These are phyloP conservation scores for Scomberomorus guttatus DNA, from an alignment of 2,797 vertebrate species.

Conservation along the genomic window DNA sequence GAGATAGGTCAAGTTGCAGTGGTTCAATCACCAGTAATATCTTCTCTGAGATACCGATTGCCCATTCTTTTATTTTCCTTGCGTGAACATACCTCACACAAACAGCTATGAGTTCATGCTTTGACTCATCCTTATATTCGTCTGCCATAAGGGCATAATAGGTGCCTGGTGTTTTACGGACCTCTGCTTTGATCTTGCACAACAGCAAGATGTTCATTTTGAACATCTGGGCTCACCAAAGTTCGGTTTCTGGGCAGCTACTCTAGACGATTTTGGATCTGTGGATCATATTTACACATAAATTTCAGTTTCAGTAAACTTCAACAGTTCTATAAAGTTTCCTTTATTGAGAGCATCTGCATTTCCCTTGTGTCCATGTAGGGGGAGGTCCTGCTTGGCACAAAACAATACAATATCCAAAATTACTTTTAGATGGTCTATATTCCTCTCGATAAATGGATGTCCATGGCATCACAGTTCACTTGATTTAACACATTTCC, in stretches of 20 bases:
- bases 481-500: too few species aligned
- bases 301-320: too few species aligned
- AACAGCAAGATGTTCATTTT: constrained; percentile 11
- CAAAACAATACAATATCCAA: too few species aligned
- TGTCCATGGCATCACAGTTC: too few species aligned
- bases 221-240: neutral
- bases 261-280: neutral
- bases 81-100: constrained; percentile 6
- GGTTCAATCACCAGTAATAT: neutral
- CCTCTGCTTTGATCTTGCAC: constrained; percentile 14
- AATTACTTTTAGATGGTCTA: too few species aligned
- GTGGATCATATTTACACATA: too few species aligned
- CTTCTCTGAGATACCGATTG: neutral
- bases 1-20: neutral
- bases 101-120: neutral
- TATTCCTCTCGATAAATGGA: too few species aligned
- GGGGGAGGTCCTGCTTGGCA: too few species aligned
- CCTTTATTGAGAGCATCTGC: too few species aligned
- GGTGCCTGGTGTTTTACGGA: neutral
- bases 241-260: constrained; percentile 6
- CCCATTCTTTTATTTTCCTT: neutral
- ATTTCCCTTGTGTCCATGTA: too few species aligned
- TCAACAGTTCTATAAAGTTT: too few species aligned
- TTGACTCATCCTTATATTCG: constrained; percentile 1
- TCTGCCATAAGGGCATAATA: constrained; percentile 1